Conservation (phyloP, 2,797 vertebrate genomes). For the Antennarius maculatus region DNA sequence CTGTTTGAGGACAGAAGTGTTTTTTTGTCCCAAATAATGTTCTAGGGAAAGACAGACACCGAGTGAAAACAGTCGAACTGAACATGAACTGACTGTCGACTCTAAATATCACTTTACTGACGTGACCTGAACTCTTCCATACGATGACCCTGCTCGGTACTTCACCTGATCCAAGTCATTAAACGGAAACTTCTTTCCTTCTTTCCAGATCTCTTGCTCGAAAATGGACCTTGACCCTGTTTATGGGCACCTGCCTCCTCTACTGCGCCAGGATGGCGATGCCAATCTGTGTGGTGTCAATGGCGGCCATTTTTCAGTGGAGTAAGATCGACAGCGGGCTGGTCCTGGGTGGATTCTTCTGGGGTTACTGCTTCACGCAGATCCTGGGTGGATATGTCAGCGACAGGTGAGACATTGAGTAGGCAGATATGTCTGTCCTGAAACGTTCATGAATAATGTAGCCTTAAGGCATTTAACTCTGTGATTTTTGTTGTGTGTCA, state of each 20-base stretch:
- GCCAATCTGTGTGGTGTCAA: slow-evolving; percentile 85
- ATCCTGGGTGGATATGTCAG: slow-evolving; percentile 88
- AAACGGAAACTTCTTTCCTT: background rate
- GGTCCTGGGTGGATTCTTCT: slow-evolving; percentile 91
- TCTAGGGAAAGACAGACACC: background rate
- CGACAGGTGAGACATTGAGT: slow-evolving; percentile 76
- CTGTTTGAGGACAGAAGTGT: too few relatives aligned
- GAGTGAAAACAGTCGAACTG: background rate
- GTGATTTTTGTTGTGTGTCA: slow-evolving; percentile 28
- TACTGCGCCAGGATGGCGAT: slow-evolving; percentile 87
- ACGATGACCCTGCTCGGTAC: background rate
- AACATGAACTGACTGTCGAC: background rate
- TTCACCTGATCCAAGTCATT: background rate
- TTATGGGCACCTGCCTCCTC: slow-evolving; percentile 89
- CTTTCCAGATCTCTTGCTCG: slow-evolving; percentile 54
- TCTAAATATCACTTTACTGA: too few relatives aligned
- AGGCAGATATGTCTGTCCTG: background rate
- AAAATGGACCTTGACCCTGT: slow-evolving; percentile 84
- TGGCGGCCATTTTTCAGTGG: slow-evolving; percentile 87
- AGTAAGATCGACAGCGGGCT: slow-evolving; percentile 88
- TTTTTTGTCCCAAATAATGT: too few relatives aligned
- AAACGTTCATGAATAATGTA: background rate
- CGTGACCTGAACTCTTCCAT: too few relatives aligned
- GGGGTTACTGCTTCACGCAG: slow-evolving; percentile 94
- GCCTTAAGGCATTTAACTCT: background rate